Percentiles rank a stretch among this genome's conserved stretches.
These are phyloP conservation scores for Drosophila eugracilis DNA, from an alignment of 1,140 invertebrate species.

Conservation along the genomic window DNA sequence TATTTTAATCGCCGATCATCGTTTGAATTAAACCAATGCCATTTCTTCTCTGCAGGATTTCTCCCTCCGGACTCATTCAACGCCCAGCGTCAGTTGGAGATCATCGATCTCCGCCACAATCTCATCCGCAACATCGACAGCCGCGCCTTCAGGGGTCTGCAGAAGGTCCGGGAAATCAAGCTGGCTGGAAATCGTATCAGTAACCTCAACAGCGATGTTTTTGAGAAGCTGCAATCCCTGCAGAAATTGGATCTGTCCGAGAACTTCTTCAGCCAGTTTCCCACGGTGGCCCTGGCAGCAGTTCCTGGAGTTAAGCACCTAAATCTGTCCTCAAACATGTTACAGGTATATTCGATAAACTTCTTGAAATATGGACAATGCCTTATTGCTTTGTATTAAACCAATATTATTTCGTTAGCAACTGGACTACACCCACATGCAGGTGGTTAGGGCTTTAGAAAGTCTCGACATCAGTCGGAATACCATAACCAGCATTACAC, in stretches of 20 bases:
- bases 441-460: constrained; percentile 88
- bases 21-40: too few species aligned
- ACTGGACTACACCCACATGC: constrained; percentile 89
- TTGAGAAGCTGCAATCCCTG: constrained; percentile 89
- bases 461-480: constrained; percentile 93
- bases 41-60: constrained; percentile 86
- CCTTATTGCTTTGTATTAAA: too few species aligned
- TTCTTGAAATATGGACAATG: too few species aligned
- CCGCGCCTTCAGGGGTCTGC: constrained; percentile 89
- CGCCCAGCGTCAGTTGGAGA: constrained; percentile 88
- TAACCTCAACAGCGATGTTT: constrained; percentile 92
- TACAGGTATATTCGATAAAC: constrained; percentile 85
- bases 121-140: constrained; percentile 90
- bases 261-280: constrained; percentile 93
- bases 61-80: constrained; percentile 89
- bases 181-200: constrained; percentile 91
- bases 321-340: constrained; percentile 93
- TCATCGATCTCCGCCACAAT: constrained; percentile 92
- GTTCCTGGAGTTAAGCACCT: constrained; percentile 89
- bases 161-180: constrained; percentile 88
- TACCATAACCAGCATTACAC: constrained; percentile 91
- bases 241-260: constrained; percentile 92
- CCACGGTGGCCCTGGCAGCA: constrained; percentile 90
- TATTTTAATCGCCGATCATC: neutral
- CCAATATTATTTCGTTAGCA: constrained; percentile 74